A percentile compares a stretch with the other conserved stretches of the same genome.
Evolutionary conservation across 2,888 invertebrate genomes (phyloP).

Genomic region (Liopterus haemorrhoidalis): DNA sequence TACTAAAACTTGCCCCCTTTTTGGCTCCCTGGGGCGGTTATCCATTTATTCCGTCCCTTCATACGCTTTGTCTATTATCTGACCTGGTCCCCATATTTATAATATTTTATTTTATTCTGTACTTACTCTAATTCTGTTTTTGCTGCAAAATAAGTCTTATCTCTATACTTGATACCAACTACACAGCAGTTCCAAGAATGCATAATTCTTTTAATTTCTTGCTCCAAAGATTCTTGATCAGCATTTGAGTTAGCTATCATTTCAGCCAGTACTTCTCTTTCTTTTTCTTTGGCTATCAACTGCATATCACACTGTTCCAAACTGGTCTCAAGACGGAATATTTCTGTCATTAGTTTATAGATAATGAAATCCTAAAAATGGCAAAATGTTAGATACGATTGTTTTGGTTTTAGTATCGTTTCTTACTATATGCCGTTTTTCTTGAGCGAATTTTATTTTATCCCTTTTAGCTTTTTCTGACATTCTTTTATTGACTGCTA

Average conservation of each 20-base stretch:
- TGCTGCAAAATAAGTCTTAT: conserved; percentile 59
- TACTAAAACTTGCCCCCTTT: too few species aligned
- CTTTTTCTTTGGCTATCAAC: conserved; percentile 56
- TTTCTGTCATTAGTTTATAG: conserved; percentile 61
- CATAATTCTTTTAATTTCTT: conserved; percentile 63
- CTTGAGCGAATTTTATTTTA: conserved; percentile 50
- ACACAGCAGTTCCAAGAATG: conserved; percentile 72
- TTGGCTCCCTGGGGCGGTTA: too few species aligned
- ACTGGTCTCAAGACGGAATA: conserved; percentile 64
- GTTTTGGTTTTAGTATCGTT: conserved; percentile 15
- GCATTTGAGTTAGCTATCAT: conserved; percentile 64
- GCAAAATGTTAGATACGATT: conserved; percentile 40
- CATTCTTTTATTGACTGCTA: conserved; percentile 58
- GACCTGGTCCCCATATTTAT: too few species aligned
- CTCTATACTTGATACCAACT: conserved; percentile 61
- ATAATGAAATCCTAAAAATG: conserved; percentile 55
- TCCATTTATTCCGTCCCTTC: too few species aligned
- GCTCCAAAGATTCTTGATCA: conserved; percentile 64
- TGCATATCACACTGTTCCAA: conserved; percentile 60
- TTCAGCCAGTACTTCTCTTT: conserved; percentile 54
- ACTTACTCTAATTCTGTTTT: conserved; percentile 55
- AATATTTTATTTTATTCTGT: conserved; percentile 8
- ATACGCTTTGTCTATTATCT: too few species aligned
- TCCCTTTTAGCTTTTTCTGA: conserved; percentile 59
- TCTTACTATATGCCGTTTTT: conserved; percentile 53